These are phyloP conservation scores for Eupleurogrammus muticus DNA, from an alignment of 2,797 vertebrate species.

Conservation along the genomic window DNA sequence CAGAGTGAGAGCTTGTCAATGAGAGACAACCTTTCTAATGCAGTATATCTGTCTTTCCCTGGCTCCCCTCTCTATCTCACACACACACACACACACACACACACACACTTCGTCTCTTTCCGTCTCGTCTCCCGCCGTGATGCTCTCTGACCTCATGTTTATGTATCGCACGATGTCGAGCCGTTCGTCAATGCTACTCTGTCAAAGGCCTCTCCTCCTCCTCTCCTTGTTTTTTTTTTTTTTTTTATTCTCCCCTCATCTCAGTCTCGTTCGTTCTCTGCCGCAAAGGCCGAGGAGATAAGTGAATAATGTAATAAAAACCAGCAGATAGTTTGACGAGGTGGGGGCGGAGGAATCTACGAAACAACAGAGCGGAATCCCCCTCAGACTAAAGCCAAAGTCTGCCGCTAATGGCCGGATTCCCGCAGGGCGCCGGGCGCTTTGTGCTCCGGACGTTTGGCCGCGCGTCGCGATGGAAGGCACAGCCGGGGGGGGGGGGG, in stretches of 20 bases:
- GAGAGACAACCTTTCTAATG: slow-evolving; percentile 66
- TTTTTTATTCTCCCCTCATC: slow-evolving; percentile 35
- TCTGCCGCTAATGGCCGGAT: neutral
- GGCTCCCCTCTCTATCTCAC: slow-evolving; percentile 18
- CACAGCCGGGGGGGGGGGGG: neutral
- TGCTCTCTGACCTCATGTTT: slow-evolving; percentile 76
- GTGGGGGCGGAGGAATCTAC: slow-evolving; percentile 28
- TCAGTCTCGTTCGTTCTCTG: slow-evolving; percentile 10
- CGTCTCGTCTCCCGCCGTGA: slow-evolving; percentile 40
- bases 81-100: neutral
- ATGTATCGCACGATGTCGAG: slow-evolving; percentile 65
- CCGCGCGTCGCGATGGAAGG: slow-evolving; percentile 14
- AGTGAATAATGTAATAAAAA: slow-evolving; percentile 56
- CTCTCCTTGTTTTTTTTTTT: neutral
- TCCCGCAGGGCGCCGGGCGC: neutral
- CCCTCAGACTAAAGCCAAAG: slow-evolving; percentile 30
- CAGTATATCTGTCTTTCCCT: slow-evolving; percentile 41
- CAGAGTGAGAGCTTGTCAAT: slow-evolving; percentile 69
- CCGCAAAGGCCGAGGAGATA: slow-evolving; percentile 38
- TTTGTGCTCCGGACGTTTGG: slow-evolving; percentile 18
- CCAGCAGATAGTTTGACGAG: neutral
- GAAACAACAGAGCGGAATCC: slow-evolving; percentile 25
- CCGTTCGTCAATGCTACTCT: slow-evolving; percentile 45
- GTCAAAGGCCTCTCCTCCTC: slow-evolving; percentile 53
- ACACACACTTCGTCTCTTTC: slow-evolving; percentile 14